These are phyloP conservation scores for Amphiprion clarkii DNA, from an alignment of 2,797 vertebrate genomes.

Conservation along the genomic window DNA sequence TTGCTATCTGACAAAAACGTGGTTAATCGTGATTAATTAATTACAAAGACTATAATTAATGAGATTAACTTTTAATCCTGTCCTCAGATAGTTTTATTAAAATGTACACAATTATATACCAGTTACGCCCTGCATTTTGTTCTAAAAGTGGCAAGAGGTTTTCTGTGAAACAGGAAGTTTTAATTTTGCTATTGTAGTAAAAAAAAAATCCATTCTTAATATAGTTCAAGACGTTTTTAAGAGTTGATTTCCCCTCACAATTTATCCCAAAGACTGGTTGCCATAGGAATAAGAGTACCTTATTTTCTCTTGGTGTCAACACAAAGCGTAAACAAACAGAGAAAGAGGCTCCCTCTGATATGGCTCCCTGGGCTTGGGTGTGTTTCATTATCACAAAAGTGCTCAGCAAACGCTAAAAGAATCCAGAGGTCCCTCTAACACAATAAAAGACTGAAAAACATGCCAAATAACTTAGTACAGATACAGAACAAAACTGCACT, in stretches of 20 bases:
- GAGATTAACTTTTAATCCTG: too few relatives aligned
- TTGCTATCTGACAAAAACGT: too few relatives aligned
- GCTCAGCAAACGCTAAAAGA: conserved; percentile 60
- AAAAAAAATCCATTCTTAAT: conserved; percentile 17
- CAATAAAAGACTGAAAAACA: conserved; percentile 57
- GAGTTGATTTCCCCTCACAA: conserved; percentile 53
- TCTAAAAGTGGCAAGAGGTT: conserved; percentile 11
- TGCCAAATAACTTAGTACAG: conserved; percentile 74
- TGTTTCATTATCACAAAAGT: conserved; percentile 68
- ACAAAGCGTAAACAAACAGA: conserved; percentile 69
- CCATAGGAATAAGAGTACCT: conserved; percentile 66
- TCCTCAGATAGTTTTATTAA: conserved; percentile 26
- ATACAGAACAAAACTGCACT: conserved; percentile 79
- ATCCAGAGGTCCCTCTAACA: conserved; percentile 59
- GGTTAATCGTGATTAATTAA: too few relatives aligned
- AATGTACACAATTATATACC: conserved; percentile 39
- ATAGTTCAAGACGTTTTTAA: conserved; percentile 47
- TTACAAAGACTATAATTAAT: too few relatives aligned
- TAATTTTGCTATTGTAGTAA: conserved; percentile 1
- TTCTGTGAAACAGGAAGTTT: conserved; percentile 24
- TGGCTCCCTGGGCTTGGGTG: conserved; percentile 42
- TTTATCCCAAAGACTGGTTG: conserved; percentile 44
- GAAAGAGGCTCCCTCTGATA: conserved; percentile 50
- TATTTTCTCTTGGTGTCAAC: conserved; percentile 53
- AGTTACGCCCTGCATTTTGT: conserved; percentile 10